Evolutionary conservation across 2,797 vertebrate species (phyloP).

Genomic region (Cyclura pinguis): DNA sequence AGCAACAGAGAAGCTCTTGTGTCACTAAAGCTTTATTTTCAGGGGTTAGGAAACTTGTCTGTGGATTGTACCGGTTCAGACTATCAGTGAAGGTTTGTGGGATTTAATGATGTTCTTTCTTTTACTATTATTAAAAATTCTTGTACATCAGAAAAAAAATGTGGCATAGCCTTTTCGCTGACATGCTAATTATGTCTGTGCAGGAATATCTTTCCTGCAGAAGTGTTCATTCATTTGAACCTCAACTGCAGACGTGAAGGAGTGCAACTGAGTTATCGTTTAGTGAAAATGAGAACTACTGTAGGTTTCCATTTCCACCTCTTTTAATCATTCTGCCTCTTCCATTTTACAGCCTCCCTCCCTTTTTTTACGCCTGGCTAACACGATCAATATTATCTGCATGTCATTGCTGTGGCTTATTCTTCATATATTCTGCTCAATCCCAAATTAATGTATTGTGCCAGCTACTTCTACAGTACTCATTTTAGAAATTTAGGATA

Average conservation of each 20-base stretch:
- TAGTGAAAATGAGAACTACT: background rate
- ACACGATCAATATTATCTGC: too few relatives aligned
- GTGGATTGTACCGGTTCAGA: background rate
- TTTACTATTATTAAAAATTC: background rate
- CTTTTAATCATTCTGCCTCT: background rate
- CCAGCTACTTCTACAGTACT: too few relatives aligned
- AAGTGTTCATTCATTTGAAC: background rate
- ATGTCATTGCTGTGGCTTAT: too few relatives aligned
- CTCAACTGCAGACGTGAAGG: background rate
- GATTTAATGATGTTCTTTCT: background rate
- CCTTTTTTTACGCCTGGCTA: background rate
- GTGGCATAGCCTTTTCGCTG: background rate
- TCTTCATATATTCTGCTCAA: too few relatives aligned
- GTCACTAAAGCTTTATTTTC: background rate
- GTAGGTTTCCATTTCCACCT: background rate
- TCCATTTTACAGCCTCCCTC: background rate
- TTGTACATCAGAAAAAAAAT: background rate
- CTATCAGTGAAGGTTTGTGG: background rate
- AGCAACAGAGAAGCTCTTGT: background rate
- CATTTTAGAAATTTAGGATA: too few relatives aligned
- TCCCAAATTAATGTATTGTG: too few relatives aligned
- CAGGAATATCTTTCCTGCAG: background rate
- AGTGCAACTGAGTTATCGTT: background rate
- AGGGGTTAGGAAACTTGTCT: background rate
- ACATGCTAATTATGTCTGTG: background rate